Evolutionary conservation across 92 coral and sea anemone genomes (phyloP).

Genomic region (Micromussa lordhowensis): DNA sequence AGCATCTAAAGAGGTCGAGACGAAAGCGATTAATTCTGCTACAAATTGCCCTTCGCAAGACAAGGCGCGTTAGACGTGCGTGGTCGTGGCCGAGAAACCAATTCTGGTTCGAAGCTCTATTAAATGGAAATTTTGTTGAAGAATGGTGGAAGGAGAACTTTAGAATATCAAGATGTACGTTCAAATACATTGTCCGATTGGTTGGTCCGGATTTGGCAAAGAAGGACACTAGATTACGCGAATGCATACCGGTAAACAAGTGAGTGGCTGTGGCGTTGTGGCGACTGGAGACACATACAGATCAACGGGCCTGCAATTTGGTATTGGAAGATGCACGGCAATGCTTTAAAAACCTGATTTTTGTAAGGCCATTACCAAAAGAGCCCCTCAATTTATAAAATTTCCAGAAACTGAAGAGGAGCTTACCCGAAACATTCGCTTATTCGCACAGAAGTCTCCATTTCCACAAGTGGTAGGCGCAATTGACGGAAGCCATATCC

Average conservation of each 20-base stretch:
- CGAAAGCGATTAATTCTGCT: background rate
- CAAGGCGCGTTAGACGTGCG: constrained; percentile 41
- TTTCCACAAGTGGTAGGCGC: constrained; percentile 33
- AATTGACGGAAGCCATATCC: too few relatives aligned
- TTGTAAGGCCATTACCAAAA: too few relatives aligned
- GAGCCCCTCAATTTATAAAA: too few relatives aligned
- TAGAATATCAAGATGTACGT: constrained; percentile 36
- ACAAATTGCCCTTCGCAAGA: background rate
- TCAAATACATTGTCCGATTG: constrained; percentile 41
- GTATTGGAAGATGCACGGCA: too few relatives aligned
- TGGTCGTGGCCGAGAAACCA: constrained; percentile 61
- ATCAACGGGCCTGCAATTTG: too few relatives aligned
- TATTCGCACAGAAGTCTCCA: constrained; percentile 31
- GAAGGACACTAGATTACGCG: too few relatives aligned
- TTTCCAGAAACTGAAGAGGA: too few relatives aligned
- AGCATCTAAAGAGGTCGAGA: background rate
- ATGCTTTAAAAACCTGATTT: too few relatives aligned
- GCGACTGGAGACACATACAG: too few relatives aligned
- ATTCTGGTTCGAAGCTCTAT: constrained; percentile 54
- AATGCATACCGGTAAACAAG: too few relatives aligned
- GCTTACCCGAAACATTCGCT: constrained; percentile 26
- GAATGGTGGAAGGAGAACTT: constrained; percentile 58
- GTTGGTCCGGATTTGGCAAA: too few relatives aligned
- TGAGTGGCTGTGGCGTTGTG: too few relatives aligned
- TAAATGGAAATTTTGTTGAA: constrained; percentile 34